Evolutionary conservation across 2,888 invertebrate genomes (phyloP), one percentile per base, ranked within the genome.

Genomic region (Oconnorella tubifera): DNA sequence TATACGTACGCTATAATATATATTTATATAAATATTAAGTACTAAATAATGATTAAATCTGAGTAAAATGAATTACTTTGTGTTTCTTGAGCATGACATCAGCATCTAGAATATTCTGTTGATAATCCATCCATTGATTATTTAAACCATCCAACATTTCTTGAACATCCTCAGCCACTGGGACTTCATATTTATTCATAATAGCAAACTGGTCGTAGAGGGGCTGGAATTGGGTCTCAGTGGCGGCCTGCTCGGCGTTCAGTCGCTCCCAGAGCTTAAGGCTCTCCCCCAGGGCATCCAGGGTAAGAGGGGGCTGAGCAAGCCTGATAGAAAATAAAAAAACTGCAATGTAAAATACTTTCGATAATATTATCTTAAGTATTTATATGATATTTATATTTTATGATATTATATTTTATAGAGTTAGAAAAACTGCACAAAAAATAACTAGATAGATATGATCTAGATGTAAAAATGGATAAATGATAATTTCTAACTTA

Each of bases 21-120:
- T n/a, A n/a, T n/a, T n/a, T n/a, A n/a, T n/a, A n/a, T n/a, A n/a
- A n/a, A n/a, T n/a, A n/a, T n/a, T n/a, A n/a, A n/a, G n/a, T n/a
- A n/a, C n/a, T n/a, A n/a, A n/a, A n/a, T n/a, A 23, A 19, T 10
- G 55, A 10, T 6, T 25, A 19, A n/a, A n/a, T n/a, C n/a, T n/a
- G n/a, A n/a, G n/a, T n/a, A n/a, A n/a, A n/a, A n/a, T 1, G 4
- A 50, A 23, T 68, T 77, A 86, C 87, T 84, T 89, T 89, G 65
- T 89, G 87, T 66, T 86, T 85, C 72, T 88, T 88, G 23, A 93
- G 82, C 85, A 87, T 86, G 73, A 87, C 87, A 72, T 90, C 89
- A 0, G 89, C 88, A 70, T 89, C 88, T 62, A 86, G 86, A 14
- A 93, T 82, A 19, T 87, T 80, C 56, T 85, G 83, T 59, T 91